phyloP scores from a whole-genome alignment of 2,888 invertebrate species.

The Cryptus armator region DNA sequence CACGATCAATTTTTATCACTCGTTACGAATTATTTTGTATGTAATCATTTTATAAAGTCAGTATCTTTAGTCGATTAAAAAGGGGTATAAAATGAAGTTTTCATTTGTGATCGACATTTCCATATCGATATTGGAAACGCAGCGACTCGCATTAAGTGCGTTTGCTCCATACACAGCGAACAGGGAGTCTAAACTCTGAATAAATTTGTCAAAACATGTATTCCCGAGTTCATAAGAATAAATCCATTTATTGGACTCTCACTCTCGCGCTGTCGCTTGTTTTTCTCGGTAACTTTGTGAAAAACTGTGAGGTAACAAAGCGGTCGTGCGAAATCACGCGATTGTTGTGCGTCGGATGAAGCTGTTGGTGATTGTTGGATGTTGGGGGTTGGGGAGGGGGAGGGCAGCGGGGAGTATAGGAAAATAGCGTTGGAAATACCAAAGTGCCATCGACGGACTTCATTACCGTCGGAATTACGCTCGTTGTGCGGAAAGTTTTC shows the following conservation, averaged over 20 bases:
- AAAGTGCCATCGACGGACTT: conserved; percentile 48
- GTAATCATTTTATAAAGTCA: too few relatives aligned
- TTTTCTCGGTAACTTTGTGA: background rate
- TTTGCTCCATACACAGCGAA: background rate
- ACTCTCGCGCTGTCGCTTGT: background rate
- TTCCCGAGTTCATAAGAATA: background rate
- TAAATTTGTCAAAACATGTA: background rate
- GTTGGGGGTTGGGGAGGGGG: too few relatives aligned
- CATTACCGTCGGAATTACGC: conserved; percentile 62
- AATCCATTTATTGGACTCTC: background rate
- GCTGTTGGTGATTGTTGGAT: background rate
- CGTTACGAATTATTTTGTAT: too few relatives aligned
- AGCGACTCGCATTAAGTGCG: conserved; percentile 3
- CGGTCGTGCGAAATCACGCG: conserved; percentile 17
- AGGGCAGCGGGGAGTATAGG: background rate
- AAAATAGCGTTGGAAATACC: conserved; percentile 1
- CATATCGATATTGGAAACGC: conserved; percentile 6
- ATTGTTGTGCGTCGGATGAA: conserved; percentile 34
- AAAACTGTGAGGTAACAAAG: background rate
- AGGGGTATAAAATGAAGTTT: too few relatives aligned
- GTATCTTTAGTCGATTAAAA: too few relatives aligned
- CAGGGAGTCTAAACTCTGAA: background rate
- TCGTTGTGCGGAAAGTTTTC: conserved; percentile 61
- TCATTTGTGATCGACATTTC: background rate
- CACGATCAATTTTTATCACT: too few relatives aligned